These are phyloP conservation scores for Drosophila biarmipes DNA, from an alignment of 1,140 invertebrate species.

Conservation along the genomic window DNA sequence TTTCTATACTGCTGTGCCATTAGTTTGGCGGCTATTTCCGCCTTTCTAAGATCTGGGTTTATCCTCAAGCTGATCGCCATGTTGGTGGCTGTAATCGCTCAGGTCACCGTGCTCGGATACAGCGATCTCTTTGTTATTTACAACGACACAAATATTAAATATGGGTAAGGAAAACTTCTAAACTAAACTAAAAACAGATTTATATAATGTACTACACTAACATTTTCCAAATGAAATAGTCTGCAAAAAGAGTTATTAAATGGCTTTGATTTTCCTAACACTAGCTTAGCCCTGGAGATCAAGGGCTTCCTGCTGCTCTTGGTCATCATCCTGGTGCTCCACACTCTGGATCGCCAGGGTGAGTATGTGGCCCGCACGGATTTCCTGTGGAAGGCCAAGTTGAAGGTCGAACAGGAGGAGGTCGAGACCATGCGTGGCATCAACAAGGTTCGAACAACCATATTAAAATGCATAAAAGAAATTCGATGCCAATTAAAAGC, in stretches of 20 bases:
- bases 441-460: constrained; percentile 88
- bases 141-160: constrained; percentile 84
- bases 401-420: constrained; percentile 96
- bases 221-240: too few relatives aligned
- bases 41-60: constrained; percentile 93
- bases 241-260: too few relatives aligned
- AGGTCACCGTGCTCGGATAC: constrained; percentile 88
- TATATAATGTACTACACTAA: too few relatives aligned
- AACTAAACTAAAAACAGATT: too few relatives aligned
- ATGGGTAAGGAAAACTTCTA: constrained; percentile 85
- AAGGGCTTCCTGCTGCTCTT: constrained; percentile 88
- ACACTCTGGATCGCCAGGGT: constrained; percentile 93
- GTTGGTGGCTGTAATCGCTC: constrained; percentile 88
- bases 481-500: constrained; percentile 3
- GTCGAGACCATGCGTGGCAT: constrained; percentile 97
- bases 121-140: constrained; percentile 87
- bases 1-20: constrained; percentile 92
- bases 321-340: constrained; percentile 88
- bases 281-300: constrained; percentile 87
- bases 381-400: constrained; percentile 96
- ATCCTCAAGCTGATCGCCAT: constrained; percentile 92
- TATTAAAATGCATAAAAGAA: background rate
- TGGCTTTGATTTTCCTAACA: background rate
- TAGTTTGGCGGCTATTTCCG: constrained; percentile 91
- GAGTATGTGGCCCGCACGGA: constrained; percentile 95